Evolutionary conservation across 2,797 vertebrate genomes (phyloP).

Genomic region (Sebastes dallii): DNA sequence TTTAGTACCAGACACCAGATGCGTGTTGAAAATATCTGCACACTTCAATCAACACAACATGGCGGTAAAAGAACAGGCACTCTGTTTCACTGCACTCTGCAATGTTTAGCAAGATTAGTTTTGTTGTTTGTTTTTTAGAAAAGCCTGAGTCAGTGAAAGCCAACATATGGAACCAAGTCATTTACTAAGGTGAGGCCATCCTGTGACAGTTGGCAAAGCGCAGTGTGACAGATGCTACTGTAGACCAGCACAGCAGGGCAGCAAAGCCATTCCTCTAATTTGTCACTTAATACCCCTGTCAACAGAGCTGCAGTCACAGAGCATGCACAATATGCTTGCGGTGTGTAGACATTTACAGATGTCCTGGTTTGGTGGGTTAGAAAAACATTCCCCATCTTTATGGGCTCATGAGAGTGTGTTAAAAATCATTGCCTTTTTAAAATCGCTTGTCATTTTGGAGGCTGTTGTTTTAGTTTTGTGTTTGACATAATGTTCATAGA

Average conservation of each 20-base stretch:
- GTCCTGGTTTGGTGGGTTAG: not conserved
- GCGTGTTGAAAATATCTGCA: slow-evolving; percentile 34
- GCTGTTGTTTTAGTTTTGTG: not conserved
- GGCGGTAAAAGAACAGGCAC: not conserved
- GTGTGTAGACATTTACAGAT: not conserved
- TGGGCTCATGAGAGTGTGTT: not conserved
- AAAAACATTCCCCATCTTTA: not conserved
- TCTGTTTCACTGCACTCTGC: slow-evolving; percentile 15
- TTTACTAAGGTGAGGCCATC: slow-evolving; percentile 63
- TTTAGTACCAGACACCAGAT: slow-evolving; percentile 5
- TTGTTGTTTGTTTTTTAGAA: slow-evolving; percentile 32
- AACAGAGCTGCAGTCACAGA: slow-evolving; percentile 38
- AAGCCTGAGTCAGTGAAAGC: slow-evolving; percentile 60
- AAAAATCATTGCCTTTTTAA: not conserved
- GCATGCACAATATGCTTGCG: slow-evolving; percentile 20
- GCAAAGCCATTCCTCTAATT: slow-evolving; percentile 58
- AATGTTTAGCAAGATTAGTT: slow-evolving; percentile 34
- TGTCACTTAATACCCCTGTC: slow-evolving; percentile 41
- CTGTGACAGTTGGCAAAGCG: slow-evolving; percentile 63
- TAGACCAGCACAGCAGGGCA: slow-evolving; percentile 47
- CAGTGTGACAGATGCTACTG: slow-evolving; percentile 67
- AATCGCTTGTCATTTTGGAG: not conserved
- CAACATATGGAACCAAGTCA: slow-evolving; percentile 68
- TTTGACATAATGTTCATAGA: not conserved
- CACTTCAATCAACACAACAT: not conserved